Evolutionary conservation across 2,888 invertebrate genomes (phyloP), one percentile per base, ranked within the genome.

Genomic region (Lasioglossum vierecki): DNA sequence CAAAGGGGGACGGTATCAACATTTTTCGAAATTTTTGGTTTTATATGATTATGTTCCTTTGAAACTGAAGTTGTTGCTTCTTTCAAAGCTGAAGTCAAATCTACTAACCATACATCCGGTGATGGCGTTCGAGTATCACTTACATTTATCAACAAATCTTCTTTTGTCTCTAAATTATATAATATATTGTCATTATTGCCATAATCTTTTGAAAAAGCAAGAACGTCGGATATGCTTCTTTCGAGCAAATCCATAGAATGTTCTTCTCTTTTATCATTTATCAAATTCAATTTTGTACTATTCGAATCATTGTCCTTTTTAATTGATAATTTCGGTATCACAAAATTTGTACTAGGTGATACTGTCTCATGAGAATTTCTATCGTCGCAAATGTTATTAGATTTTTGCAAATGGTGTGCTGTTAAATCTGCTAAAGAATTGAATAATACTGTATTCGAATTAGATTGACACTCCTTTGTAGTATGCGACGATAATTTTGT

Each of bases 41-140:
- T 72, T 80, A 18, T 72, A 57, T 79, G 49, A 71, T 46, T 74
- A 66, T 39, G 70, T 82, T 78, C 68, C 39, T 57, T 70, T 60
- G 84, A 72, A 41, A 44, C 53, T 57, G 68, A 68, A 41, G 41
- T 30, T 57, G 87, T 80, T 22, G 60, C 72, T 75, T 88, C 81
- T 46, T 85, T 86, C 30, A 94, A 83, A 66, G 96, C 96, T 53
- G 92, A 89, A 46, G 95, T 95, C 80, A 96, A 93, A 93, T 96
- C 96, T 76, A 96, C 95, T 76, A 93, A 89, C 87, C 92, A 94
- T 79, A 91, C 87, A 73, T 92, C 90, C 26, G 76, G 87, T 63
- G 77, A 90, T 46, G 84, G 72, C 30, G 86, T 88, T 76, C 86
- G 85, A 26, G 53, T 80, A 49, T 63, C 79, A 82, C 81, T 76